phyloP scores from a whole-genome alignment of 2,113 vertebrate genomes.

The Sinocyclocheilus grahami region DNA sequence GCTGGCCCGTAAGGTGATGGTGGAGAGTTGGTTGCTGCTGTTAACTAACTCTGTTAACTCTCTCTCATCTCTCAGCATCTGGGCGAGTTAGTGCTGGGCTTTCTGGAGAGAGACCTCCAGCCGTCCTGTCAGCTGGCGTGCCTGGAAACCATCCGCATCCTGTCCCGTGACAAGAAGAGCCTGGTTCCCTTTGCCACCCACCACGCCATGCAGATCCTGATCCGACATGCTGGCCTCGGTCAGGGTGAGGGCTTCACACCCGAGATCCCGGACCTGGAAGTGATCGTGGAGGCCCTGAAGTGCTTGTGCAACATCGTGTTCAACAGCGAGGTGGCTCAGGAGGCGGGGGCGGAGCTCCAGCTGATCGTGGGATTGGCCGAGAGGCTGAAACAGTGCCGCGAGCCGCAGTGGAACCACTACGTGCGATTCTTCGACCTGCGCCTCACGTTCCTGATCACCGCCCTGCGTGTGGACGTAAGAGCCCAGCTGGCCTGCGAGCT shows the following conservation, averaged over 20 bases:
- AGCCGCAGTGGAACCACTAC: constrained; percentile 80
- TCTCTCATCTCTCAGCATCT: constrained; percentile 73
- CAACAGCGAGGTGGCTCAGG: constrained; percentile 82
- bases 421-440: constrained; percentile 90
- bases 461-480: constrained; percentile 82
- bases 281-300: constrained; percentile 88
- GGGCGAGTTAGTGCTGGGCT: constrained; percentile 81
- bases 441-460: constrained; percentile 88
- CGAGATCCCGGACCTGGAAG: constrained; percentile 80
- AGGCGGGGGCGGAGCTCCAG: constrained; percentile 75
- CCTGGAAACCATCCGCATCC: constrained; percentile 88
- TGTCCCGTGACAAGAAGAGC: constrained; percentile 86
- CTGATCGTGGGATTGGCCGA: constrained; percentile 80
- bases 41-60: not conserved
- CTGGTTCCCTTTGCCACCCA: constrained; percentile 78
- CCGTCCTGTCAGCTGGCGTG: constrained; percentile 84
- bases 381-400: constrained; percentile 80
- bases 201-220: constrained; percentile 80
- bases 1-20: not conserved
- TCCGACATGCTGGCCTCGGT: constrained; percentile 75
- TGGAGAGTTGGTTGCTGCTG: not conserved
- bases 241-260: constrained; percentile 58
- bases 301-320: constrained; percentile 91
- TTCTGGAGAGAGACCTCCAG: constrained; percentile 83
- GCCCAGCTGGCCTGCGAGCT: constrained; percentile 85